A percentile compares a stretch with the other conserved stretches of the same genome.
Evolutionary conservation across 2,888 invertebrate species (phyloP).

Genomic region (Strigamia transsilvanica): DNA sequence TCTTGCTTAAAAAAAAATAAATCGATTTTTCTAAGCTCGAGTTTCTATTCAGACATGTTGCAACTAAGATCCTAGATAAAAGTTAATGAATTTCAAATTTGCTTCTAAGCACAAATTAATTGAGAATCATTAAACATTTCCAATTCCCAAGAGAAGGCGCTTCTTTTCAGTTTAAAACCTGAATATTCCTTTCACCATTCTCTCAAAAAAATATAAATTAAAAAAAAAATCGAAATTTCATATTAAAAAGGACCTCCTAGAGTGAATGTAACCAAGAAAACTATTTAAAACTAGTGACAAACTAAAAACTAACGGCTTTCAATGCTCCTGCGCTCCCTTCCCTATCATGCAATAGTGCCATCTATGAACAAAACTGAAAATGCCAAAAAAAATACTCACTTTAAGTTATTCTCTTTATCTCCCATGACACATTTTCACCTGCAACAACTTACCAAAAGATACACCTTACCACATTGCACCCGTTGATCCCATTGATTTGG

Average conservation of each 20-base stretch:
- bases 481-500: constrained; percentile 34
- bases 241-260: too few relatives aligned
- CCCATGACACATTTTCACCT: background rate
- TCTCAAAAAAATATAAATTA: background rate
- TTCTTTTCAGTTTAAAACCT: background rate
- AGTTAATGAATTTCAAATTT: constrained; percentile 30
- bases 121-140: constrained; percentile 30
- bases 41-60: constrained; percentile 26
- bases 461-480: constrained; percentile 29
- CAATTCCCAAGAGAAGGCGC: constrained; percentile 4
- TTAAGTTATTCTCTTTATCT: too few relatives aligned
- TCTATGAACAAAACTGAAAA: background rate
- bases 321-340: background rate
- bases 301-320: background rate
- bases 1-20: background rate
- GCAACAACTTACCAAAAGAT: constrained; percentile 1
- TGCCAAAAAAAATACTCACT: background rate
- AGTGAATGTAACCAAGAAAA: background rate
- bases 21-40: constrained; percentile 15
- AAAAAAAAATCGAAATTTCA: background rate
- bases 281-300: background rate
- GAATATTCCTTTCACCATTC: background rate
- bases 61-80: constrained; percentile 30
- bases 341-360: background rate
- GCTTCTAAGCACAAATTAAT: constrained; percentile 30